Conservation (phyloP, 2,113 vertebrate species). For the Castor canadensis region DNA sequence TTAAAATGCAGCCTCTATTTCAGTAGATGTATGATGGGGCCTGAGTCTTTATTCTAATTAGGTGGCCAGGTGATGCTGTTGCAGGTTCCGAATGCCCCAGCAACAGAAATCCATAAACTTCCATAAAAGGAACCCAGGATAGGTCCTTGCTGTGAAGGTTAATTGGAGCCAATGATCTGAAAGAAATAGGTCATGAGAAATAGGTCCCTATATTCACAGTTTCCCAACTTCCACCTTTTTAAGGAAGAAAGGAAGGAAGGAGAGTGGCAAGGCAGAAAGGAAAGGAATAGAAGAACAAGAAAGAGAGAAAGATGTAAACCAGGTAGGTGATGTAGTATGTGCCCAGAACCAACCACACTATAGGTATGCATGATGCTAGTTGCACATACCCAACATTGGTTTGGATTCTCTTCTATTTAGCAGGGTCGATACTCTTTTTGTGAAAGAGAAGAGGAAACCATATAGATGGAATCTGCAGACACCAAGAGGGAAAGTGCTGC, state of each 20-base stretch:
- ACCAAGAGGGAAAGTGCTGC: neutral
- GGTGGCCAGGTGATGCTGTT: neutral
- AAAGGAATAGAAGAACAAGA: neutral
- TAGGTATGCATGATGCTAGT: neutral
- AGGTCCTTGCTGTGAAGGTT: neutral
- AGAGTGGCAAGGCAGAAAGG: neutral
- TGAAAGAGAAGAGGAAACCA: slow-evolving; percentile 28
- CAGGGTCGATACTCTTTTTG: neutral
- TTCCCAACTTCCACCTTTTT: neutral
- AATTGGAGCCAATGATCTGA: neutral
- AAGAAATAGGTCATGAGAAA: slow-evolving; percentile 2
- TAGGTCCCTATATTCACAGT: neutral
- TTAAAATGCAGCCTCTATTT: neutral
- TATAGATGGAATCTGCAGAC: slow-evolving; percentile 1
- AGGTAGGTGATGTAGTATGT: neutral
- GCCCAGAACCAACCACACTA: neutral
- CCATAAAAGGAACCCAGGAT: neutral
- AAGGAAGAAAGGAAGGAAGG: neutral
- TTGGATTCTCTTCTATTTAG: neutral
- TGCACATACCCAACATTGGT: neutral
- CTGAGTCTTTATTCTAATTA: neutral
- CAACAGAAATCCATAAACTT: neutral
- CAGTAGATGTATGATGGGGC: neutral
- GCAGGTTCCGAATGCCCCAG: neutral
- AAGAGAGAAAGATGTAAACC: neutral